Conservation (phyloP, 2,888 invertebrate species). For the Timema cristinae region DNA sequence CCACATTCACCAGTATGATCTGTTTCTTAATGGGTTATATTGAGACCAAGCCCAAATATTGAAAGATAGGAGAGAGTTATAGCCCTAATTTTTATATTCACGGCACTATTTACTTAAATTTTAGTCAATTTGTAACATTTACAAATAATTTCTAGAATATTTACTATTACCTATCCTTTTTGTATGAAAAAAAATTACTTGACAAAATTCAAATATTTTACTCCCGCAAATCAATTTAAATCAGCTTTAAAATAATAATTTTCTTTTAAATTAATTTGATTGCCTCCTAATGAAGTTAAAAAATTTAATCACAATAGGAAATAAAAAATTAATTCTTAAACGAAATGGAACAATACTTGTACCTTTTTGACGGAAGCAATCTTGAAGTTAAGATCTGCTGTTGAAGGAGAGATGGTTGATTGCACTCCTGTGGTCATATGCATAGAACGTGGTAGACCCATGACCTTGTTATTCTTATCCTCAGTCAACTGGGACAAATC, state of each 20-base stretch:
- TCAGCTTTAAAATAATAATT: not conserved
- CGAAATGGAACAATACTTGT: not conserved
- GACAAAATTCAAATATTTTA: not conserved
- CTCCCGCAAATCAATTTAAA: not conserved
- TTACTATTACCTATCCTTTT: no score
- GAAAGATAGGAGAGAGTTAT: no score
- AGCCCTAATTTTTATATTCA: no score
- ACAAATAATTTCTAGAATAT: no score
- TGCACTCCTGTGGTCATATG: constrained; percentile 58
- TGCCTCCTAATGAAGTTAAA: no score
- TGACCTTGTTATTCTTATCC: constrained; percentile 58
- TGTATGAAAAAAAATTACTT: no score
- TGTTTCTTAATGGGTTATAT: no score
- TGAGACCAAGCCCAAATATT: no score
- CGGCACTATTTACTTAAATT: no score
- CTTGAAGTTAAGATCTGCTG: constrained; percentile 89
- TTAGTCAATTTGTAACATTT: no score
- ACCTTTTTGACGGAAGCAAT: constrained; percentile 89
- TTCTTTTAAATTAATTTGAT: no score
- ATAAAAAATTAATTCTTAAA: not conserved
- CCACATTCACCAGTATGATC: no score
- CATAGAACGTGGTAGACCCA: constrained; percentile 55
- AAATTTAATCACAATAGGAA: not conserved
- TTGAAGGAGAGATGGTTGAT: constrained; percentile 72
- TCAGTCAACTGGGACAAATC: constrained; percentile 72